phyloP scores from a whole-genome alignment of 2,797 vertebrate genomes.

The Trachops cirrhosus region DNA sequence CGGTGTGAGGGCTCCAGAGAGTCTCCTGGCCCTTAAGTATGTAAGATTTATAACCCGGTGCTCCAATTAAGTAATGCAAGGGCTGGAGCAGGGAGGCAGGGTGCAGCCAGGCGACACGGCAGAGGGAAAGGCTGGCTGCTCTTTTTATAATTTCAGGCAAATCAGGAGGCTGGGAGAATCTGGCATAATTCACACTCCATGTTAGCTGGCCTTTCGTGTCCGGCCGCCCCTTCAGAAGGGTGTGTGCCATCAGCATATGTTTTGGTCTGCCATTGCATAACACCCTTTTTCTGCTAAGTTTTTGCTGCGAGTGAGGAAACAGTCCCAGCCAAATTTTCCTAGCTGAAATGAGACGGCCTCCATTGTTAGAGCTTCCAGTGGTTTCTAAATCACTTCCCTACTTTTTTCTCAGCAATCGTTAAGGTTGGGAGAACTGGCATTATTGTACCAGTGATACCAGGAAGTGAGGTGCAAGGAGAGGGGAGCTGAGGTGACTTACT shows the following conservation, averaged over 20 bases:
- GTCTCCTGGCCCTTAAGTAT: constrained; percentile 61
- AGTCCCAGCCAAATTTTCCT: not conserved
- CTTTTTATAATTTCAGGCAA: constrained; percentile 22
- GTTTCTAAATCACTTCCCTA: not conserved
- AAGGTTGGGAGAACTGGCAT: not conserved
- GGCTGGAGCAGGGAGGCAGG: not conserved
- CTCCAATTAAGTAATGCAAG: constrained; percentile 52
- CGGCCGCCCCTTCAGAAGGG: not conserved
- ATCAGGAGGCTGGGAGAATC: not conserved
- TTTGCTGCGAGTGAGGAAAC: not conserved
- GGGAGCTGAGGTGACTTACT: not conserved
- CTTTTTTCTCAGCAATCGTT: not conserved
- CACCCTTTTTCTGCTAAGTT: not conserved
- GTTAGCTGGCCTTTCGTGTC: not conserved
- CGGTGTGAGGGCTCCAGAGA: constrained; percentile 59
- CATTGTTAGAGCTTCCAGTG: not conserved
- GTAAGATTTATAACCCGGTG: constrained; percentile 64
- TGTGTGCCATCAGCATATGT: not conserved
- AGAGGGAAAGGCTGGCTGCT: constrained; percentile 31
- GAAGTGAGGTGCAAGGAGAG: not conserved
- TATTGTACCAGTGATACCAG: not conserved
- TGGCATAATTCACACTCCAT: not conserved
- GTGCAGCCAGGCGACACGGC: not conserved
- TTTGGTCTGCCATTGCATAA: not conserved
- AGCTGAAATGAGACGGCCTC: not conserved